A percentile compares a stretch with the other conserved stretches of the same genome.
phyloP scores from a whole-genome alignment of 2,888 invertebrate species.

The Caenorhabditis zanzibari region DNA sequence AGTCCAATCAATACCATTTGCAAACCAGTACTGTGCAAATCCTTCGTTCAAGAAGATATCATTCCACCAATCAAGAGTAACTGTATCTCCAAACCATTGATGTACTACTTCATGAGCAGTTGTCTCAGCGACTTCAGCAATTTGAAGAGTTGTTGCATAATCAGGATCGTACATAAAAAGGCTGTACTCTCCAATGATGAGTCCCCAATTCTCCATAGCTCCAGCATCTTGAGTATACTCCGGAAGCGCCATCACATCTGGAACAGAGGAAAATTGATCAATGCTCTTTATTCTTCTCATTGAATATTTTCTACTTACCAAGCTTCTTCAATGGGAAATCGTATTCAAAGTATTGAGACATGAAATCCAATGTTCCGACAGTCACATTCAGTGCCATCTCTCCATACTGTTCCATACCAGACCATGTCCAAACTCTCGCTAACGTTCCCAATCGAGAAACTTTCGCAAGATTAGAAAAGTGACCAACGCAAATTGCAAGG shows the following conservation, averaged over 20 bases:
- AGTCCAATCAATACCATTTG: conserved; percentile 63
- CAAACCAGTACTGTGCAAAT: conserved; percentile 75
- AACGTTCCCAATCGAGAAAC: conserved; percentile 66
- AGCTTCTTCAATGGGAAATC: conserved; percentile 77
- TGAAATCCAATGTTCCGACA: conserved; percentile 86
- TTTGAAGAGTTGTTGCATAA: conserved; percentile 61
- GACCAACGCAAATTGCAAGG: conserved; percentile 92
- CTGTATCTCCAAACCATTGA: conserved; percentile 78
- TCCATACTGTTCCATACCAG: conserved; percentile 86
- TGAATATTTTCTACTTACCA: conserved; percentile 6
- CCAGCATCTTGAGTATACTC: conserved; percentile 62
- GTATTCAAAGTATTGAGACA: conserved; percentile 89
- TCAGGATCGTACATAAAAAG: conserved; percentile 65
- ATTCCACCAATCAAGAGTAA: conserved; percentile 75
- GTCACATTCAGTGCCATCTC: conserved; percentile 76
- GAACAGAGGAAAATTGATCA: conserved; percentile 8
- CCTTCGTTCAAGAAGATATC: conserved; percentile 77
- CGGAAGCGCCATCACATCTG: conserved; percentile 68
- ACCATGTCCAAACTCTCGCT: conserved; percentile 88
- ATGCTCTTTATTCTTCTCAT: background rate
- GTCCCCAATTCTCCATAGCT: conserved; percentile 74
- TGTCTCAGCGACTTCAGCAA: conserved; percentile 57
- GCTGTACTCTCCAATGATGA: conserved; percentile 70
- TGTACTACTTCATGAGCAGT: conserved; percentile 73
- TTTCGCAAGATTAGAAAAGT: conserved; percentile 86